Percentiles rank a stretch among this genome's conserved stretches.
These are phyloP conservation scores for Hemithea aestivaria DNA, from an alignment of 2,888 invertebrate species.

Conservation along the genomic window DNA sequence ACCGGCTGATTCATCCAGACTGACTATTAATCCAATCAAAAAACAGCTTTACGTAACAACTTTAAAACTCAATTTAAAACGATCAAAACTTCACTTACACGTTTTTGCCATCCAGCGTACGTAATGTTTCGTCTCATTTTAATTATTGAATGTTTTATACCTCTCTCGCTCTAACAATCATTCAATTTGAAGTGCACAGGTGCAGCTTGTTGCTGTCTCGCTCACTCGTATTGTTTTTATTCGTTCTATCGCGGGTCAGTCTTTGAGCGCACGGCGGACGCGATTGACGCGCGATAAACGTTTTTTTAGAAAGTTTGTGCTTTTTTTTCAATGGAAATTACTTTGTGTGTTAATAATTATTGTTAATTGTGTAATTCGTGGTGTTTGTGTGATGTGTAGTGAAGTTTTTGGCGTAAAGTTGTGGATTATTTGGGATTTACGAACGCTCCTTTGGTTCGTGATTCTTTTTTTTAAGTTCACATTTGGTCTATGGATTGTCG, in stretches of 20 bases:
- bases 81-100: constrained; percentile 30
- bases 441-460: constrained; percentile 37
- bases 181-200: constrained; percentile 74
- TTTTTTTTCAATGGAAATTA: constrained; percentile 31
- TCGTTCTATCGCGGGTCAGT: constrained; percentile 52
- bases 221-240: constrained; percentile 46
- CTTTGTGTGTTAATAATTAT: constrained; percentile 29
- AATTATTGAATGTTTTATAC: constrained; percentile 64
- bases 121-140: constrained; percentile 49
- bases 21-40: constrained; percentile 25
- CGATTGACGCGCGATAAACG: constrained; percentile 40
- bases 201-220: constrained; percentile 59
- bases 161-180: constrained; percentile 54
- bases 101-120: constrained; percentile 25
- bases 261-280: constrained; percentile 41
- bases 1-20: constrained; percentile 36
- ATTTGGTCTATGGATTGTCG: constrained; percentile 31
- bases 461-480: constrained; percentile 24
- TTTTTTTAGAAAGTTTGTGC: constrained; percentile 45
- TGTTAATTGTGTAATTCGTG: constrained; percentile 27
- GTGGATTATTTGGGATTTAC: constrained; percentile 46
- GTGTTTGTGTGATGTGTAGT: constrained; percentile 36
- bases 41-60: constrained; percentile 20
- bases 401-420: constrained; percentile 48
- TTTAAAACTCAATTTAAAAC: constrained; percentile 26